Evolutionary conservation across 2,888 invertebrate genomes (phyloP), one percentile per base, ranked within the genome.

Genomic region (Microctonus aethiopoides): DNA sequence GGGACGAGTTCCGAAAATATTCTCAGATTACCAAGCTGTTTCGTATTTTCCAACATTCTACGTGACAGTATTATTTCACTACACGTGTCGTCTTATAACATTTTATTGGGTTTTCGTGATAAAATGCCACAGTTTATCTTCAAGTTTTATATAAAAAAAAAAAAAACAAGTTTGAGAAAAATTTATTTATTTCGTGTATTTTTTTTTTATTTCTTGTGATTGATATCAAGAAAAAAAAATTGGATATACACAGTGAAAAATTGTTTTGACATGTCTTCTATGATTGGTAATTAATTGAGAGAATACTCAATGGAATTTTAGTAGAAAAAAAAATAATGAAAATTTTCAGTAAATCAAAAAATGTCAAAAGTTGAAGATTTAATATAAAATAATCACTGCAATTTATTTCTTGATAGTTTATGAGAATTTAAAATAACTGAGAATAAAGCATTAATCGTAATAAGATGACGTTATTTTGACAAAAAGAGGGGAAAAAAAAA

Each of bases 21-120:
- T 62, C 62, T 62, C 46, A 41, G 41, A 39, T 62, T 62, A 16
- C 41, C 41, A 41, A 62, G 41, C 62, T 62, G 29, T 62, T 62
- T 62, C 39, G 41, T 46, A 41, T 41, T 24, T 41, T 29, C 46
- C 46, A 41, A 24, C 62, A 62, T 41, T 41, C n/a, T 62, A 62
- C 62, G 41, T 41, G 62, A 46, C 41, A 62, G 26, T 46, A 62
- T 62, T 62, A 62, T 62, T 62, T 20, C 13, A 62, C 26, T 24
- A 26, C 62, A 62, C 22, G 32, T 57, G 29, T 57, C 29, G n/a
- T 57, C 57, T n/a, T 26, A 57, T 57, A 57, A 57, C 32, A 32
- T 32, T 29, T 57, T 29, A 29, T 57, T 29, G 26, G 29, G n/a
- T 57, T 26, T 16, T 34, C 32, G 32, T 57, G 57, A 57, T 57